Conservation (phyloP, 2,888 invertebrate genomes). For the Papilio gigon region DNA sequence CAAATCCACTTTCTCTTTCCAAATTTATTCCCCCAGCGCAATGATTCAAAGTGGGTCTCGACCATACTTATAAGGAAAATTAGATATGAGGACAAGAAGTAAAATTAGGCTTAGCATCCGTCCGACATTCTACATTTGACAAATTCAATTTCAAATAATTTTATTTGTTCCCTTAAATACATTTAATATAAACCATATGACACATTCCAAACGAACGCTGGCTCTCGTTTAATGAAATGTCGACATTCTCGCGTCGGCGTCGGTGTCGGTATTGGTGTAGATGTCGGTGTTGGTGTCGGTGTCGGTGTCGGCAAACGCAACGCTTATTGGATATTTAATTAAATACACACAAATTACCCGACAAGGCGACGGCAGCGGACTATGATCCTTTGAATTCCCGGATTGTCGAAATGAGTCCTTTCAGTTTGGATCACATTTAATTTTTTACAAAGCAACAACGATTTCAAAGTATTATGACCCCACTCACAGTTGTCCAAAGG, state of each 20-base stretch:
- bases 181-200: conserved; percentile 7
- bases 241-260: conserved; percentile 61
- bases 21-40: no score
- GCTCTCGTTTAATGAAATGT: conserved; percentile 68
- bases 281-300: conserved; percentile 37
- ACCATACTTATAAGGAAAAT: no score
- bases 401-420: conserved; percentile 37
- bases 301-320: conserved; percentile 61
- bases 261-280: conserved; percentile 41
- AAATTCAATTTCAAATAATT: not conserved
- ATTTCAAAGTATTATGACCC: no score
- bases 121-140: not conserved
- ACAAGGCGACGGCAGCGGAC: conserved; percentile 46
- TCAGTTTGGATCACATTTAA: not conserved
- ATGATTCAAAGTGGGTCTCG: no score
- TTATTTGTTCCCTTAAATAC: not conserved
- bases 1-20: no score
- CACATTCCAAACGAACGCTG: not conserved
- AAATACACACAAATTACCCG: conserved; percentile 39
- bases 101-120: no score
- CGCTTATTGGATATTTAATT: conserved; percentile 60
- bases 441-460: not conserved
- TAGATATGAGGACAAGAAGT: no score
- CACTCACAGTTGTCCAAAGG: no score
- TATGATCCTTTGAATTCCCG: conserved; percentile 46